These are phyloP conservation scores for Molorchus minor DNA, from an alignment of 2,888 invertebrate genomes.

Conservation along the genomic window DNA sequence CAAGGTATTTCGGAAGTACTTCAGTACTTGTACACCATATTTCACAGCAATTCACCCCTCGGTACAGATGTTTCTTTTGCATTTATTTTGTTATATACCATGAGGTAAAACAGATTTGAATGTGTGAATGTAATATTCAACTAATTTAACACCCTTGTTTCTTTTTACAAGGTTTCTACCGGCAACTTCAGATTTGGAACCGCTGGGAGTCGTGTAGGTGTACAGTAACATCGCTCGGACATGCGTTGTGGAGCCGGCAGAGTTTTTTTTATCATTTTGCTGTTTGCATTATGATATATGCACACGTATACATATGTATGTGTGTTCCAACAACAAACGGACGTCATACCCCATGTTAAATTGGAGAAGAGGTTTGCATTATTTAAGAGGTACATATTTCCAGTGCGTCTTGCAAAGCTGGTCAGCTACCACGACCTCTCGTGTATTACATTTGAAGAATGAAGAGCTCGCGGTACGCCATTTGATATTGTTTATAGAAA, in stretches of 20 bases:
- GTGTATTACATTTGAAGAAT: constrained; percentile 19
- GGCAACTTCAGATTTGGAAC: too few relatives aligned
- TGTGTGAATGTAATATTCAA: too few relatives aligned
- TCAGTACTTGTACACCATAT: too few relatives aligned
- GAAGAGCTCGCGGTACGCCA: constrained; percentile 36
- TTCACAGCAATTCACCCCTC: too few relatives aligned
- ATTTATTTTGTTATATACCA: too few relatives aligned
- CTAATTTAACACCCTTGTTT: too few relatives aligned
- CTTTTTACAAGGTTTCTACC: too few relatives aligned
- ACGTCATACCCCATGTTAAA: constrained; percentile 45
- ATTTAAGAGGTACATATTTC: constrained; percentile 35
- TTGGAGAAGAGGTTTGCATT: constrained; percentile 42
- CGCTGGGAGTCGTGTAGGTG: constrained; percentile 55
- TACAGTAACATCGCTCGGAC: constrained; percentile 40
- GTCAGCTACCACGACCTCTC: constrained; percentile 15
- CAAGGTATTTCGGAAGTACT: too few relatives aligned
- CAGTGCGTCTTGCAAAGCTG: constrained; percentile 21
- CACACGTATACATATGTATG: constrained; percentile 46
- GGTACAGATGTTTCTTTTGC: too few relatives aligned
- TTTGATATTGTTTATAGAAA: constrained; percentile 31
- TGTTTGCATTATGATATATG: constrained; percentile 47
- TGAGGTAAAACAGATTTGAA: too few relatives aligned
- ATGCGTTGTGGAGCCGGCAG: constrained; percentile 47
- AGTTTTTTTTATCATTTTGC: constrained; percentile 35
- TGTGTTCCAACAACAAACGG: constrained; percentile 44